A percentile compares a stretch with the other conserved stretches of the same genome.
Conservation (phyloP, 2,888 invertebrate species). For the Anoplius nigerrimus region DNA sequence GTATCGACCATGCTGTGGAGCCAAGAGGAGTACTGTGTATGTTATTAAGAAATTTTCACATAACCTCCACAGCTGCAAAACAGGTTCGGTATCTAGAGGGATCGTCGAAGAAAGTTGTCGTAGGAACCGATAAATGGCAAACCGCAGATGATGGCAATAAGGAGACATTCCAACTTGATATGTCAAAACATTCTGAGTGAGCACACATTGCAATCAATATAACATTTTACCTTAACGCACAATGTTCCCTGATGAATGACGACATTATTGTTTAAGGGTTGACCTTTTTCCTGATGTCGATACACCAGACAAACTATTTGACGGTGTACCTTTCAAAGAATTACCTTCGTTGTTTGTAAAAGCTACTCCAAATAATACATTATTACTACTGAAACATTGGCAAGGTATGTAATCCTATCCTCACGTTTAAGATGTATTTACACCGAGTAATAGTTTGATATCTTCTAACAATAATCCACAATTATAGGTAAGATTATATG, state of each 20-base stretch:
- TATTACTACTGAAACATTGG: slow-evolving; percentile 84
- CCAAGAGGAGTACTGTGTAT: background rate
- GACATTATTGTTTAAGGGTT: slow-evolving; percentile 77
- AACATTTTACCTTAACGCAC: background rate
- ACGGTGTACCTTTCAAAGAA: slow-evolving; percentile 86
- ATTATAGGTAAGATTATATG: slow-evolving; percentile 10
- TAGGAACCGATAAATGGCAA: no score
- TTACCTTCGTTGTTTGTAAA: slow-evolving; percentile 88
- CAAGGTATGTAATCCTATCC: slow-evolving; percentile 76
- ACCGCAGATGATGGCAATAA: no score
- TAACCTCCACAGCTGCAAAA: slow-evolving; percentile 31
- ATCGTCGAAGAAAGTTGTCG: background rate
- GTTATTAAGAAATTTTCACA: slow-evolving; percentile 24
- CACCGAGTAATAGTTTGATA: background rate
- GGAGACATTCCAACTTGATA: no score
- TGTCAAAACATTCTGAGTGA: no score
- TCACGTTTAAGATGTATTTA: slow-evolving; percentile 45
- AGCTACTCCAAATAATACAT: slow-evolving; percentile 92
- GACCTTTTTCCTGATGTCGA: slow-evolving; percentile 83
- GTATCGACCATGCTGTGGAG: background rate
- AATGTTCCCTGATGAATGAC: background rate
- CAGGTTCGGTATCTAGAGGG: slow-evolving; percentile 7
- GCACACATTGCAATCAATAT: no score
- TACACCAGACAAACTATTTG: slow-evolving; percentile 84
- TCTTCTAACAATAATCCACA: background rate